phyloP scores from a whole-genome alignment of 2,113 vertebrate species.

The Antechinus flavipes region DNA sequence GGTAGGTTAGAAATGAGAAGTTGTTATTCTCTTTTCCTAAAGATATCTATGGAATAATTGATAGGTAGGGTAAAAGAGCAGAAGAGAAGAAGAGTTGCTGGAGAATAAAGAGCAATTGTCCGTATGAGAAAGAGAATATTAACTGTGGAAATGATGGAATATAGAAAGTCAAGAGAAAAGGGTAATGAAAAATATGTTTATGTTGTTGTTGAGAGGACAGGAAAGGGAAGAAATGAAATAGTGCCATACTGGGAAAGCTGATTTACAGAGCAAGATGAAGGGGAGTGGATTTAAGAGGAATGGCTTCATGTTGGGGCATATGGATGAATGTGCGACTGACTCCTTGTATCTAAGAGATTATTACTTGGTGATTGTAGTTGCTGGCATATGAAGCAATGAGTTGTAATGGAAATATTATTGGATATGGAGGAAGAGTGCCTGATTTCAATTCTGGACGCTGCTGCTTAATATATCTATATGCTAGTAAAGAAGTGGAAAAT shows the following conservation, averaged over 20 bases:
- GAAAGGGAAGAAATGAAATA: background rate
- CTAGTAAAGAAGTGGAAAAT: background rate
- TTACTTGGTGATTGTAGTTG: too few species aligned
- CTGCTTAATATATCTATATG: background rate
- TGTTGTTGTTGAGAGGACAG: background rate
- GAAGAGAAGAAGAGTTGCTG: background rate
- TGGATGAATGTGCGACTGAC: too few species aligned
- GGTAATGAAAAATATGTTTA: background rate
- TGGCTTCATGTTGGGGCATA: too few species aligned
- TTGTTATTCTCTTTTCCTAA: background rate
- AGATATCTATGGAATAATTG: background rate
- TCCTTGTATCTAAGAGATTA: too few species aligned
- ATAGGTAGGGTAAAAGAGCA: background rate
- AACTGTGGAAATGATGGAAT: background rate
- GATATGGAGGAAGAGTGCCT: background rate
- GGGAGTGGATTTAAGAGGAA: too few species aligned
- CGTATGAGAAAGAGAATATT: background rate
- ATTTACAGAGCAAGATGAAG: background rate
- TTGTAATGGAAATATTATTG: background rate
- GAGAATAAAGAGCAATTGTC: background rate
- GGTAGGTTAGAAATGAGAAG: background rate
- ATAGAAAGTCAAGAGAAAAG: background rate
- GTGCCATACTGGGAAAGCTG: background rate
- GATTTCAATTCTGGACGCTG: background rate
- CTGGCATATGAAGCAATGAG: too few species aligned